A percentile compares a stretch with the other conserved stretches of the same genome.
These are phyloP conservation scores for Seriola dumerili DNA, from an alignment of 2,113 vertebrate genomes.

Conservation along the genomic window DNA sequence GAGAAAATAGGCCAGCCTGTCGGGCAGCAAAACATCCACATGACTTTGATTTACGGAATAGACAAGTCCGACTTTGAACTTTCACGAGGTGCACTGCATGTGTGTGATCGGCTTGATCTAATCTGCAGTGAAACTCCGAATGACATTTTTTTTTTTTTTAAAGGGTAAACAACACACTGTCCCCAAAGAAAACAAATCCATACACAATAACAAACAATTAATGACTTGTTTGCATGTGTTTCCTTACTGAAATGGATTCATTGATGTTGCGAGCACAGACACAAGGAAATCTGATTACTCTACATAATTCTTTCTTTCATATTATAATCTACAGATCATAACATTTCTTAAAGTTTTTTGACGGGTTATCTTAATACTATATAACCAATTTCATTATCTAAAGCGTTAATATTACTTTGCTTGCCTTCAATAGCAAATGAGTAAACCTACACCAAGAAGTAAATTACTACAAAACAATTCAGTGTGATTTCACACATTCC, in stretches of 20 bases:
- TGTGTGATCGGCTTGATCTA: conserved; percentile 30
- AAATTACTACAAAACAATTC: conserved; percentile 23
- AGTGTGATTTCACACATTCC: neutral
- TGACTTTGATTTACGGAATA: conserved; percentile 80
- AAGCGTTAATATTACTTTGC: neutral
- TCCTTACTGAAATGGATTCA: neutral
- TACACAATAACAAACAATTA: neutral
- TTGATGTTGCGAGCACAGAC: neutral
- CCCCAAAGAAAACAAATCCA: conserved; percentile 7
- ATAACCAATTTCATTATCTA: neutral
- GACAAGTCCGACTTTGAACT: conserved; percentile 67
- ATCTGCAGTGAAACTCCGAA: conserved; percentile 37
- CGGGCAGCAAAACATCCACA: conserved; percentile 69
- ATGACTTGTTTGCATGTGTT: neutral
- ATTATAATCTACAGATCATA: neutral
- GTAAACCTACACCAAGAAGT: neutral
- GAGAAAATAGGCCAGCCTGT: conserved; percentile 75
- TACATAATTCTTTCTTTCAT: neutral
- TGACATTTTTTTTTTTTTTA: conserved; percentile 3
- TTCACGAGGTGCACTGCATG: conserved; percentile 60
- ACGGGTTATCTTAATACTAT: conserved; percentile 3
- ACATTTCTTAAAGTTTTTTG: neutral
- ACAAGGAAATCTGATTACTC: neutral
- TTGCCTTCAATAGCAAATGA: neutral
- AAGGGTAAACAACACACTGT: conserved; percentile 13